Percentiles rank a stretch among this genome's conserved stretches.
phyloP scores from a whole-genome alignment of 2,888 invertebrate species.

The Microplitis deprimator region DNA sequence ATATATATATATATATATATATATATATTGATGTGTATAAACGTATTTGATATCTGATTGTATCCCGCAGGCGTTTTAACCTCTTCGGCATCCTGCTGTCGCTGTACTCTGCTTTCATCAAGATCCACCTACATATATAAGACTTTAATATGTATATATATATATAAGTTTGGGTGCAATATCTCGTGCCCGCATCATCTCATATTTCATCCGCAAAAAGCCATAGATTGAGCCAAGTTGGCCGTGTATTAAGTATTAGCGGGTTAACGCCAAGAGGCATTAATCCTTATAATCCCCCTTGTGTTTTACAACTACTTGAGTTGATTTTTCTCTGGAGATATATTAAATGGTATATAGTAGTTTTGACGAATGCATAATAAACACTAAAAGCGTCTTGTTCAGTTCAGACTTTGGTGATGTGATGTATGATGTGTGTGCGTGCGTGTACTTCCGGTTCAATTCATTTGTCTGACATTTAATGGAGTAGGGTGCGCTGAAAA shows the following conservation, averaged over 20 bases:
- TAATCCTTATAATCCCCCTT: not conserved
- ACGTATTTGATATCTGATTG: constrained; percentile 8
- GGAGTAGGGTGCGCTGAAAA: not conserved
- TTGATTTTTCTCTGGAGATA: not conserved
- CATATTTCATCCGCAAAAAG: constrained; percentile 27
- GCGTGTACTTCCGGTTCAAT: constrained; percentile 17
- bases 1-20: constrained; percentile 15
- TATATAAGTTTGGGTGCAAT: not conserved
- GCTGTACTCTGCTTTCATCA: constrained; percentile 13
- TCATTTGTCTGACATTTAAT: constrained; percentile 10
- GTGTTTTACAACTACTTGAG: not conserved
- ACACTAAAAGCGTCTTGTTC: constrained; percentile 18
- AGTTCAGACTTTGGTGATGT: not conserved
- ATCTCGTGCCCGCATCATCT: constrained; percentile 21
- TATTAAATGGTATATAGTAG: not conserved
- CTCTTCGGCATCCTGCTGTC: constrained; percentile 31
- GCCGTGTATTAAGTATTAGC: not conserved
- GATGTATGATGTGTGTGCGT: not conserved
- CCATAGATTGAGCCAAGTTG: constrained; percentile 6
- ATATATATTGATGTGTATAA: constrained; percentile 8
- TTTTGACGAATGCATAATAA: constrained; percentile 21
- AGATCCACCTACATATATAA: constrained; percentile 5
- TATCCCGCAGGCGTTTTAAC: constrained; percentile 20
- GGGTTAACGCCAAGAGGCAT: constrained; percentile 6
- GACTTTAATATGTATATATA: not conserved